These are phyloP conservation scores for Ailuropoda melanoleuca DNA, from an alignment of 2,113 vertebrate species.

Conservation along the genomic window DNA sequence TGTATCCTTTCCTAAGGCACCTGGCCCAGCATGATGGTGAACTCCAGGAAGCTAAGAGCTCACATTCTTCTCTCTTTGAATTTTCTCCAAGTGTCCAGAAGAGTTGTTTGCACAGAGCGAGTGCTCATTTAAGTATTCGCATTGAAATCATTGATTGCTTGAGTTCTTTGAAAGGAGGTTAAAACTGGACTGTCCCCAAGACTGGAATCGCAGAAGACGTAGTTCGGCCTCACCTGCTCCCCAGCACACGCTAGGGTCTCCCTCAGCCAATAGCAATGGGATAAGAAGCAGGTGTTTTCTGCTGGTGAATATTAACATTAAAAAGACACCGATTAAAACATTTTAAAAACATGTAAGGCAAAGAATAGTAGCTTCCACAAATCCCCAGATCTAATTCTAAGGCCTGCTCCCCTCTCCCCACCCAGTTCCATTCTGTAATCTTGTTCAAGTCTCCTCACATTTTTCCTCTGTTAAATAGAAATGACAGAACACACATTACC, in stretches of 20 bases:
- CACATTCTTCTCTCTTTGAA: neutral
- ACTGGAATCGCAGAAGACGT: neutral
- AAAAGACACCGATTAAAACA: neutral
- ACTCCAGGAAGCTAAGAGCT: neutral
- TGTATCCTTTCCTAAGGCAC: neutral
- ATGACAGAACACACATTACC: neutral
- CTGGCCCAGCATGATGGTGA: rapidly evolving
- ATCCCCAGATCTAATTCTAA: neutral
- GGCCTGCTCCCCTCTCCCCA: rapidly evolving
- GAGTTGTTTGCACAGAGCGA: neutral
- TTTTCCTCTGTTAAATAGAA: neutral
- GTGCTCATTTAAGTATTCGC: neutral
- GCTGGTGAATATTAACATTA: neutral
- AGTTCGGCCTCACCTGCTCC: neutral
- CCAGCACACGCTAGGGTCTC: neutral
- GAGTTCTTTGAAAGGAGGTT: neutral
- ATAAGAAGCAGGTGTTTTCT: neutral
- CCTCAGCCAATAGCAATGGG: neutral
- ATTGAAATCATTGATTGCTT: neutral
- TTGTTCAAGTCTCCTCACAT: too few relatives aligned
- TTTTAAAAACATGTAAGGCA: neutral
- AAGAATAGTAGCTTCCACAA: neutral
- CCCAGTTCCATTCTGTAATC: neutral
- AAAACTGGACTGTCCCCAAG: neutral
- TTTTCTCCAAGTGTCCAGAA: neutral